Evolutionary conservation across 2,113 vertebrate genomes (phyloP), one percentile per base, ranked within the genome.

Genomic region (Hypomesus transpacificus): DNA sequence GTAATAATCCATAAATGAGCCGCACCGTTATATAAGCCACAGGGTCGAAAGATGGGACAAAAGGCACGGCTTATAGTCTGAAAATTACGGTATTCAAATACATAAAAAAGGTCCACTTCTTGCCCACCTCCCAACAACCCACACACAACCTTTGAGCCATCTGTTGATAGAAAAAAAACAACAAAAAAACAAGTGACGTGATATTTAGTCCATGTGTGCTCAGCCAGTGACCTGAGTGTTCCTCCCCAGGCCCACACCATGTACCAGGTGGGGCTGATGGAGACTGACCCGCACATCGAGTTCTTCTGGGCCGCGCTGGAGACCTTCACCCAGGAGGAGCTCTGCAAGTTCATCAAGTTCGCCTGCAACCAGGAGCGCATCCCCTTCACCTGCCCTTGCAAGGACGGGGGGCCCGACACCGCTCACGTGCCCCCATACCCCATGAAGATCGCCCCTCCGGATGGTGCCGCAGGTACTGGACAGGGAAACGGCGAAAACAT

Each of bases 201-300:
- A 28, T 46, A 2, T 21, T 34, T 8, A 61, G 51, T 14, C 46
- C n/a, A 14, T 26, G 0, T 3, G 1, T 14, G 3, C 39, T 14
- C 7, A 14, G 0, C 39, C 39, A 46, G 39, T 46, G 39, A 46
- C 20, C 3, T 50, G 3, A 56, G 53, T 18, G 4, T 54, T 21
- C 11, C 22, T 63, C 14, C 69, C 13, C 54, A 99, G 97, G 96
- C 96, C 59, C 97, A 99, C 89, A 98, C 97, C 77, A 99, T 99
- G 96, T 99, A 99, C 86, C 97, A 99, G 87, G 97, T 98, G 75
- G 97, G 96, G 2, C 88, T 99, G 80, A 99, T 98, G 96, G 96
- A 98, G 83, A 98, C 96, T 0, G 97, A 99, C 78, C 96, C 96
- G 87, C 97, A 99, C 89, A 98, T 99, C 0, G 96, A 98, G 88